Evolutionary conservation across 2,113 vertebrate genomes (phyloP).

Genomic region (Erpornis zantholeuca): DNA sequence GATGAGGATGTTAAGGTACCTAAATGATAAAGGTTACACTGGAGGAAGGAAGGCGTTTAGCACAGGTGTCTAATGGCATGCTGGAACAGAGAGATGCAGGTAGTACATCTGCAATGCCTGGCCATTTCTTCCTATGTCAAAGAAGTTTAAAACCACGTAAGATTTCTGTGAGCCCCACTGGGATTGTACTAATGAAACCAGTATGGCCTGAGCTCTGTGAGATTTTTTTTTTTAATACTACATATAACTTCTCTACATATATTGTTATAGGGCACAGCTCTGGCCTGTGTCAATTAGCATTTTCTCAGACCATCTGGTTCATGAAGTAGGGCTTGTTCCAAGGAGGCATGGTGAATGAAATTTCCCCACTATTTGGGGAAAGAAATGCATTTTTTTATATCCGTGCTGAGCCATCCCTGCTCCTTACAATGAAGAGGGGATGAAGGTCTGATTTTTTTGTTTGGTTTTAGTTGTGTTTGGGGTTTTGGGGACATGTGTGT

Average conservation of each 20-base stretch:
- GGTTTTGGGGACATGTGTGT: no score
- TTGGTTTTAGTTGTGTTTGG: neutral
- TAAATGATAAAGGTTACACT: neutral
- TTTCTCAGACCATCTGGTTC: rapidly evolving
- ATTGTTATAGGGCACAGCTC: neutral
- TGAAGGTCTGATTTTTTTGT: rapidly evolving
- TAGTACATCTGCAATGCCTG: rapidly evolving
- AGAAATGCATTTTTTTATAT: neutral
- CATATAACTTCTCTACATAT: neutral
- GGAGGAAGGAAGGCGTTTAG: neutral
- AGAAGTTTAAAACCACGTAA: neutral
- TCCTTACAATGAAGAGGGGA: neutral
- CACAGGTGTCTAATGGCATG: neutral
- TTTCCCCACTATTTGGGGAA: neutral
- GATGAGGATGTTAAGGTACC: neutral
- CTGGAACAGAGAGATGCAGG: neutral
- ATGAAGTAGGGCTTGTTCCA: neutral
- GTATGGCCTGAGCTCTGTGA: neutral
- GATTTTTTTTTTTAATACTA: neutral
- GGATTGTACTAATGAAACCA: neutral
- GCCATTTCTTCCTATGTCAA: neutral
- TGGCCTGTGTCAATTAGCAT: neutral
- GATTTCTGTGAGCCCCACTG: neutral
- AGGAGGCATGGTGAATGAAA: neutral
- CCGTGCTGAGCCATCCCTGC: neutral